Percentiles rank a stretch among this genome's conserved stretches.
These are phyloP conservation scores for Drosophila conformis DNA, from an alignment of 2,888 invertebrate species.

Conservation along the genomic window DNA sequence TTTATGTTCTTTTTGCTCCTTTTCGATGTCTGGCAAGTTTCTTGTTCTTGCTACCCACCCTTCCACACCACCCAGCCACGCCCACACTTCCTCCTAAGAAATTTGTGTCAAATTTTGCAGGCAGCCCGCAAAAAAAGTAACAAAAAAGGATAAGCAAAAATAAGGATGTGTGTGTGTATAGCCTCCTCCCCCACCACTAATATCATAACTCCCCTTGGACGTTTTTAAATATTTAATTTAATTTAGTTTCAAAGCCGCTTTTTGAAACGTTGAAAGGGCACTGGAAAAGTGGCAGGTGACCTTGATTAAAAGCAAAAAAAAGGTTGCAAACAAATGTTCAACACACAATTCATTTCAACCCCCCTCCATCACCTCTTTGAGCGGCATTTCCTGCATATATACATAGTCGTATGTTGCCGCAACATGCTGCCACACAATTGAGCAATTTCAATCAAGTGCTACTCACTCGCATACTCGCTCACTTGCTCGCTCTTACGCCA, in stretches of 20 bases:
- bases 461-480: neutral
- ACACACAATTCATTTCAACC: neutral
- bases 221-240: conserved; percentile 37
- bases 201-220: neutral
- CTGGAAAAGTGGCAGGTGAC: conserved; percentile 27
- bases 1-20: conserved; percentile 63
- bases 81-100: neutral
- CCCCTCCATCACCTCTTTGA: neutral
- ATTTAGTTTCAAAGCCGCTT: conserved; percentile 13
- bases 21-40: conserved; percentile 68
- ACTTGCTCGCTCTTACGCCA: neutral
- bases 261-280: neutral
- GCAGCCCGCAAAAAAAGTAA: conserved; percentile 27
- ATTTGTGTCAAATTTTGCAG: conserved; percentile 60
- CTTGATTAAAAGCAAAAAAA: conserved; percentile 27
- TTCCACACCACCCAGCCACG: neutral
- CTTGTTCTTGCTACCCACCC: conserved; percentile 24
- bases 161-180: neutral
- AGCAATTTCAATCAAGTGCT: neutral
- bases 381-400: neutral
- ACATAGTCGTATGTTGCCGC: conserved; percentile 19
- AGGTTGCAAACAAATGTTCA: neutral
- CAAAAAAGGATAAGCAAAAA: neutral
- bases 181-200: neutral
- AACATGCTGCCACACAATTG: conserved; percentile 23